These are phyloP conservation scores for Pandemis cinnamomeana DNA, from an alignment of 2,888 invertebrate genomes.

Conservation along the genomic window DNA sequence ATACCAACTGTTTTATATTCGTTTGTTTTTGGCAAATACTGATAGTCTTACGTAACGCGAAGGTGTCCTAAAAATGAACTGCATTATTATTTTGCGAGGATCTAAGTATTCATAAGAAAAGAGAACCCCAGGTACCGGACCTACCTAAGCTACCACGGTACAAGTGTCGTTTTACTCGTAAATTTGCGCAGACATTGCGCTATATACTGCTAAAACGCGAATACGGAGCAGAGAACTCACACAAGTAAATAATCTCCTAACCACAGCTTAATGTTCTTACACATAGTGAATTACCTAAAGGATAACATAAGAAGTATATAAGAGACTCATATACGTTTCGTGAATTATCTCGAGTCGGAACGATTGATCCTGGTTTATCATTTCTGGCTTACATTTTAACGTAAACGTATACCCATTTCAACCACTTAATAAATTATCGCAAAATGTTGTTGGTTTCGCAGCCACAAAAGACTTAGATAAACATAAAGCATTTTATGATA, in stretches of 20 bases:
- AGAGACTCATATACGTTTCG: background rate
- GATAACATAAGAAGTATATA: background rate
- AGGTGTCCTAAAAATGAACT: too few relatives aligned
- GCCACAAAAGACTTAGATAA: constrained; percentile 8
- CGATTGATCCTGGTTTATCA: background rate
- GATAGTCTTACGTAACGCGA: too few relatives aligned
- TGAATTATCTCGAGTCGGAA: background rate
- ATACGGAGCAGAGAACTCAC: background rate
- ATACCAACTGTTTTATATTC: too few relatives aligned
- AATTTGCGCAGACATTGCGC: too few relatives aligned
- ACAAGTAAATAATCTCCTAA: background rate
- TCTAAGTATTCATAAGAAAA: too few relatives aligned
- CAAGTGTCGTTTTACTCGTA: too few relatives aligned
- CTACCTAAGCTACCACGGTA: too few relatives aligned
- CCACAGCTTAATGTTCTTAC: too few relatives aligned
- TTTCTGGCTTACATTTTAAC: background rate
- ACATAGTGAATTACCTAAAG: background rate
- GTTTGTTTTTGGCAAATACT: too few relatives aligned
- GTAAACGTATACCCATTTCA: background rate
- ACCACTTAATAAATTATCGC: constrained; percentile 5
- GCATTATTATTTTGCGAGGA: too few relatives aligned
- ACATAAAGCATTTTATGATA: constrained; percentile 17
- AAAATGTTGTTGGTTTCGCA: background rate
- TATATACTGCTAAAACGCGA: too few relatives aligned
- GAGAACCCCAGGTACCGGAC: too few relatives aligned